phyloP scores from a whole-genome alignment of 2,797 vertebrate species.

The Cossypha caffra region DNA sequence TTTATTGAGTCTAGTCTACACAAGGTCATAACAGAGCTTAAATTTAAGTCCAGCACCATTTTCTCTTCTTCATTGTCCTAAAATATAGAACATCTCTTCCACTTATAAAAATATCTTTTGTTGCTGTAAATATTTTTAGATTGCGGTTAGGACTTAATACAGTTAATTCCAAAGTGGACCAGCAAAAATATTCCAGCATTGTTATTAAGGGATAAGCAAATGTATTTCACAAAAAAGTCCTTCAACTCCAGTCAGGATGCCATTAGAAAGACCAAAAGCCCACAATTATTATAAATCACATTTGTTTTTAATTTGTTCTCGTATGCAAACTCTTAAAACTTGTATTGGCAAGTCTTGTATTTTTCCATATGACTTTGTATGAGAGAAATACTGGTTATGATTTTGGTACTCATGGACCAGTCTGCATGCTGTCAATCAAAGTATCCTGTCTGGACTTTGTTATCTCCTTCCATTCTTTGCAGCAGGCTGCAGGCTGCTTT shows the following conservation, averaged over 20 bases:
- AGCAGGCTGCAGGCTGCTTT: constrained; percentile 50
- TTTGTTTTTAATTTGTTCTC: background rate
- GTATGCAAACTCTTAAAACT: background rate
- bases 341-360: background rate
- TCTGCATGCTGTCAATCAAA: constrained; percentile 35
- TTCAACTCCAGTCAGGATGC: background rate
- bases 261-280: background rate
- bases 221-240: background rate
- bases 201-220: background rate
- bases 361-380: background rate
- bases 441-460: constrained; percentile 33
- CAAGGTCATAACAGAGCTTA: background rate
- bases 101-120: background rate
- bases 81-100: background rate
- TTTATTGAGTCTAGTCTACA: background rate
- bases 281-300: background rate
- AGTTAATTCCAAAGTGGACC: background rate
- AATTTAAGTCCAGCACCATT: background rate
- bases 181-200: background rate
- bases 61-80: background rate
- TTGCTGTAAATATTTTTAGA: background rate
- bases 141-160: background rate
- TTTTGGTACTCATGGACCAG: background rate
- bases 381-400: background rate
- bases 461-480: constrained; percentile 50